Conservation (phyloP, 2,113 vertebrate species). For the Sphyrna mokarran region DNA sequence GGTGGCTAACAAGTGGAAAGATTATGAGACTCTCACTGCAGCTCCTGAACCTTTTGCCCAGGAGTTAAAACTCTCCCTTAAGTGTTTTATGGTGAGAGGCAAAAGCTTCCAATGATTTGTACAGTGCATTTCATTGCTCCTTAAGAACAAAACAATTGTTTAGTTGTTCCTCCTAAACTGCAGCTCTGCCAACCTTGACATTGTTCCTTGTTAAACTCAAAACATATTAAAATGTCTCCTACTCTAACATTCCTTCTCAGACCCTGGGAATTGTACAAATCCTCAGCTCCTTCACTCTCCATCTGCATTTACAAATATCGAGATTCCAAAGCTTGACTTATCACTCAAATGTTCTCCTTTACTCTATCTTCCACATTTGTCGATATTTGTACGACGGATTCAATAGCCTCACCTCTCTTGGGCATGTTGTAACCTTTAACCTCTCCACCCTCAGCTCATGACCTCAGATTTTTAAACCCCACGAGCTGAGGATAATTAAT, state of each 20-base stretch:
- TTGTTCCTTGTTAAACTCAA: neutral
- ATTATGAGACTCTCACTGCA: neutral
- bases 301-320: neutral
- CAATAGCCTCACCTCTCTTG: neutral
- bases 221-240: neutral
- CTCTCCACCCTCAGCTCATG: neutral
- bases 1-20: neutral
- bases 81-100: neutral
- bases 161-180: neutral
- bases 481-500: neutral
- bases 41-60: neutral
- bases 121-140: neutral
- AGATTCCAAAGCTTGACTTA: neutral
- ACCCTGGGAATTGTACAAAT: neutral
- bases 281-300: neutral
- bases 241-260: conserved; percentile 1
- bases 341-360: neutral
- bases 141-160: neutral
- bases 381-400: neutral
- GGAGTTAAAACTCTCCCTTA: neutral
- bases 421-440: neutral
- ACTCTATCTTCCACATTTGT: neutral
- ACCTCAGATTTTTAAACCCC: neutral
- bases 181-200: neutral
- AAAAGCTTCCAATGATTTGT: neutral